Evolutionary conservation across 2,797 vertebrate genomes (phyloP), one percentile per base, ranked within the genome.

Genomic region (Sebastes matsubarae): DNA sequence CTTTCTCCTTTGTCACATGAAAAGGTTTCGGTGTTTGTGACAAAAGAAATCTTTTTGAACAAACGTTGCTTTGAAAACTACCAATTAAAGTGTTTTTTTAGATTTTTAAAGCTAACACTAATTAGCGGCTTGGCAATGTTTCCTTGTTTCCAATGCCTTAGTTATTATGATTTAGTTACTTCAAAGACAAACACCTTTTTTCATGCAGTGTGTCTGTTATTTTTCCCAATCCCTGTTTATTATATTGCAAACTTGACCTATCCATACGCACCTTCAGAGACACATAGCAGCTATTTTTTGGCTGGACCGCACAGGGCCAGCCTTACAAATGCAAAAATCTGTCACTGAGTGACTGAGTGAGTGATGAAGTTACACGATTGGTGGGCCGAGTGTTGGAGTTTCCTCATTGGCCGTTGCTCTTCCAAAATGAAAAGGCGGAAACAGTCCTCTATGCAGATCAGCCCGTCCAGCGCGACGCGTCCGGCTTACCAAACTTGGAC

Each of bases 61-160:
- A n/a, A n/a, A 9, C 2, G 14, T 3, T 79, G n/a, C 54, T 79
- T 79, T 79, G 60, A 73, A 77, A 75, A 27, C 52, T 30, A 1
- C 36, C 11, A 50, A 57, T 66, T 59, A 57, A 68, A 75, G 52
- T 34, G 14, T n/a, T 36, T 59, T 79, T 78, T 29, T 24, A 7
- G 42, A 46, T 18, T 32, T 73, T 74, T 65, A 46, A 32, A 69
- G 29, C 61, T 1, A 36, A 50, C 72, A 38, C 12, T 38, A 76
- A 84, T 72, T 72, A 55, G 20, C 2, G 3, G 25, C 9, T 67
- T 58, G 20, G 59, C 46, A n/a, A 22, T 11, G 20, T 14, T 27
- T 54, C 13, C n/a, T 9, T 14, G 27, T 65, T 67, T 77, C 42
- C 42, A 66, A 2, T 8, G 29, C 29, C 29, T 58, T 10, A 8